These are phyloP conservation scores for Cataglyphis albicans DNA, from an alignment of 2,888 invertebrate species.

Conservation along the genomic window DNA sequence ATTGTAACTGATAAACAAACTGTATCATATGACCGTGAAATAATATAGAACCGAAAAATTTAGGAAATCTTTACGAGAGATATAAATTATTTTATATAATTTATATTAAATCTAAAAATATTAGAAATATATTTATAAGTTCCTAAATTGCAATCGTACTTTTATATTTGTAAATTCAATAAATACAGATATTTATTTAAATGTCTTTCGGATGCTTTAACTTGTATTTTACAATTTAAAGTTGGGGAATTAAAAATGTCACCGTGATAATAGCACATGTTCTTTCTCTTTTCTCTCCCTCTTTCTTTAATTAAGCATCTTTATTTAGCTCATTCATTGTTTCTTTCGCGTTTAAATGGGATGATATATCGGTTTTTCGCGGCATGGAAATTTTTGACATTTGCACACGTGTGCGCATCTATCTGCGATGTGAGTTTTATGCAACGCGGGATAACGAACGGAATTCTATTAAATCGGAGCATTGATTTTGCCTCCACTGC, in stretches of 20 bases:
- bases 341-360: slow-evolving; percentile 13
- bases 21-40: not conserved
- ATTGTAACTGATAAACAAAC: not conserved
- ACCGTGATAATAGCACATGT: not conserved
- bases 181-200: not conserved
- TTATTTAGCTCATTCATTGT: slow-evolving; percentile 11
- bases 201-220: not conserved
- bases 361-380: slow-evolving; percentile 10
- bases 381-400: slow-evolving; percentile 7
- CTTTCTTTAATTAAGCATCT: slow-evolving; percentile 10
- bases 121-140: not conserved
- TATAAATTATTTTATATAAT: not conserved
- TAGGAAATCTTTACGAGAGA: not conserved
- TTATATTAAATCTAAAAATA: not conserved
- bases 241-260: not conserved
- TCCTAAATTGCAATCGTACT: not conserved
- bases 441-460: slow-evolving; percentile 36
- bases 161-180: not conserved
- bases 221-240: not conserved
- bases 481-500: slow-evolving; percentile 46
- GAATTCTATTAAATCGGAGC: slow-evolving; percentile 49
- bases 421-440: slow-evolving; percentile 25
- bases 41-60: not conserved
- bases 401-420: not conserved
- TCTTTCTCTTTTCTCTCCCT: not conserved